These are phyloP conservation scores for Lindbergichthys nudifrons DNA, from an alignment of 2,797 vertebrate species.

Conservation along the genomic window DNA sequence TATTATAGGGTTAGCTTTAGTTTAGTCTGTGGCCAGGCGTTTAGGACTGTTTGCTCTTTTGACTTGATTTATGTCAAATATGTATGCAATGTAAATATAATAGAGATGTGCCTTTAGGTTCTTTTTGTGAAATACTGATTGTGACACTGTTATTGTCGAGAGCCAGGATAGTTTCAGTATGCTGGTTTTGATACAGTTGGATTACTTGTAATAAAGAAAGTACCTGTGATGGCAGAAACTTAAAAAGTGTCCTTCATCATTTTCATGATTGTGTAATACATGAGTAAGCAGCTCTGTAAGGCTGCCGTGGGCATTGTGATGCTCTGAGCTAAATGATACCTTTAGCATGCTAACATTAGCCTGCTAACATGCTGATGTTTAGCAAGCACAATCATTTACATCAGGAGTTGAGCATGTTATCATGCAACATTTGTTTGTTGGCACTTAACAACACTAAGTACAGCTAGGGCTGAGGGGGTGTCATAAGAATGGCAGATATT, in stretches of 20 bases:
- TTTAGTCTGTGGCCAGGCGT: slow-evolving; percentile 32
- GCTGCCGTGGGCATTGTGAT: not conserved
- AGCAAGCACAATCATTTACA: not conserved
- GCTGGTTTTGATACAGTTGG: slow-evolving; percentile 77
- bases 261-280: not conserved
- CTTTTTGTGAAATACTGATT: slow-evolving; percentile 38
- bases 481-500: not conserved
- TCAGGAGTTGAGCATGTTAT: slow-evolving; percentile 9
- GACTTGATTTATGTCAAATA: slow-evolving; percentile 46
- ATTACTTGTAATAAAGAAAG: slow-evolving; percentile 81
- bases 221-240: slow-evolving; percentile 66
- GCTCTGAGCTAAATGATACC: not conserved
- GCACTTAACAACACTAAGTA: not conserved
- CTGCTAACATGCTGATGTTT: not conserved
- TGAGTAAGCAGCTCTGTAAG: not conserved
- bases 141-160: slow-evolving; percentile 44
- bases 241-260: slow-evolving; percentile 7
- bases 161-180: slow-evolving; percentile 36
- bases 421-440: not conserved
- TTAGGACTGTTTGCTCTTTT: slow-evolving; percentile 53
- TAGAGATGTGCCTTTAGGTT: slow-evolving; percentile 81
- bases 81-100: slow-evolving; percentile 81
- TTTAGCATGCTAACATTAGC: not conserved
- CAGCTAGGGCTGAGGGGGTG: not conserved
- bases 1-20: slow-evolving; percentile 45